Evolutionary conservation across 2,888 invertebrate genomes (phyloP), one percentile per base, ranked within the genome.

Genomic region (Zelleria hepariella): DNA sequence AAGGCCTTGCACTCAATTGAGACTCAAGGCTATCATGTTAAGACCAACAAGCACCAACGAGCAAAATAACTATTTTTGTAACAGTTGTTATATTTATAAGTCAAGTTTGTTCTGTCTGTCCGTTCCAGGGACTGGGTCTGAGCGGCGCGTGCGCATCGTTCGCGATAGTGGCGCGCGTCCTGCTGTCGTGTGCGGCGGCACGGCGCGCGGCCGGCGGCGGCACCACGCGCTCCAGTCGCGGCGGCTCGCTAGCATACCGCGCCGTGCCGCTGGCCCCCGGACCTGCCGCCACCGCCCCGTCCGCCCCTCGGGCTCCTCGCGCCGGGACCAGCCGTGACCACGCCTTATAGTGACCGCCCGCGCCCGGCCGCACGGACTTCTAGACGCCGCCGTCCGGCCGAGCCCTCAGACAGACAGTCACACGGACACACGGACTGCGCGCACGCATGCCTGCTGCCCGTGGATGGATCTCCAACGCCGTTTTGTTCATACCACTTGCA

Each of bases 331-430:
- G 71, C 60, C 75, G 70, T 63, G 77, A 75, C 71, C 68, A 70
- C 66, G 75, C 77, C 65, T 86, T 85, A 86, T 86, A 86, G 86
- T 82, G 82, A 74, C 73, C 67, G 71, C 69, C 69, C 60, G 27
- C 67, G 71, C 69, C 69, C 60, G 27, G 60, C 64, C 65, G 69
- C 69, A 70, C 74, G 65, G 72, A 74, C 70, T 73, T 70, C 68
- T 68, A 59, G 63, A 59, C 61, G 58, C 26, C 26, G 21, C 32
- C 51, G 5, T 20, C 27, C 5, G 42, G 8, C 53, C 24, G 24
- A 23, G 32, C 10, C 32, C 32, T n/a, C n/a, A n/a, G 32, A 42
- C 32, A 42, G 32, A n/a, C n/a, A n/a, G n/a, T n/a, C n/a, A n/a
- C n/a, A n/a, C n/a, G n/a, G n/a, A n/a, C n/a, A n/a, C n/a, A n/a